phyloP scores from a whole-genome alignment of 2,113 vertebrate species.

The Lycocorax pyrrhopterus region DNA sequence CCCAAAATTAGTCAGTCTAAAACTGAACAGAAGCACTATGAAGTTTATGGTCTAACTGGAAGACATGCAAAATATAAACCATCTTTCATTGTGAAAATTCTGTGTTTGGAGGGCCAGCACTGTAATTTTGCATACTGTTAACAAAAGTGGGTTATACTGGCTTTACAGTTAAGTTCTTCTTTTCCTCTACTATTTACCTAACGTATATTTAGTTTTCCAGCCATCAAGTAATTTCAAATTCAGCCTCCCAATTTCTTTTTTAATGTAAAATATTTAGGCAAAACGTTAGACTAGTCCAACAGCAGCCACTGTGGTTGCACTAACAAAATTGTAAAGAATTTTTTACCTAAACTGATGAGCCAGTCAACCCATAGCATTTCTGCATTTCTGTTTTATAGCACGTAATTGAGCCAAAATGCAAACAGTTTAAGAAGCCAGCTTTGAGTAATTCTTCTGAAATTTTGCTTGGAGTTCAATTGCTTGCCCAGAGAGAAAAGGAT shows the following conservation, averaged over 20 bases:
- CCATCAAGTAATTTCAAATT: background rate
- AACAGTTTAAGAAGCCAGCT: background rate
- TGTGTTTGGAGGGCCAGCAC: background rate
- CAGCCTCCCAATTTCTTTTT: background rate
- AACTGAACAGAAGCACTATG: background rate
- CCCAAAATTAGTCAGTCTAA: background rate
- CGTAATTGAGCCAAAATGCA: background rate
- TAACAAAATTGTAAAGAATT: background rate
- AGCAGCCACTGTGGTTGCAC: background rate
- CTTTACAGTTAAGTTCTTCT: background rate
- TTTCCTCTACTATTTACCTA: background rate
- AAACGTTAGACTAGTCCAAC: background rate
- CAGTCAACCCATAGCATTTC: background rate
- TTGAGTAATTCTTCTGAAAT: background rate
- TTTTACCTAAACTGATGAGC: background rate
- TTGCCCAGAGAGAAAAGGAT: background rate
- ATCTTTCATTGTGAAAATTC: background rate
- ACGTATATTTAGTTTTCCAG: background rate
- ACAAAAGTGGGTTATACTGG: background rate
- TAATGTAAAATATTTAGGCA: background rate
- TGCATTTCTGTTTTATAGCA: background rate
- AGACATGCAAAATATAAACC: background rate
- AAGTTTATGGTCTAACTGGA: background rate
- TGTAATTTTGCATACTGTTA: background rate
- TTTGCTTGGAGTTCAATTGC: background rate